Evolutionary conservation across 2,113 vertebrate species (phyloP), one percentile per base, ranked within the genome.

Genomic region (Carlito syrichta): DNA sequence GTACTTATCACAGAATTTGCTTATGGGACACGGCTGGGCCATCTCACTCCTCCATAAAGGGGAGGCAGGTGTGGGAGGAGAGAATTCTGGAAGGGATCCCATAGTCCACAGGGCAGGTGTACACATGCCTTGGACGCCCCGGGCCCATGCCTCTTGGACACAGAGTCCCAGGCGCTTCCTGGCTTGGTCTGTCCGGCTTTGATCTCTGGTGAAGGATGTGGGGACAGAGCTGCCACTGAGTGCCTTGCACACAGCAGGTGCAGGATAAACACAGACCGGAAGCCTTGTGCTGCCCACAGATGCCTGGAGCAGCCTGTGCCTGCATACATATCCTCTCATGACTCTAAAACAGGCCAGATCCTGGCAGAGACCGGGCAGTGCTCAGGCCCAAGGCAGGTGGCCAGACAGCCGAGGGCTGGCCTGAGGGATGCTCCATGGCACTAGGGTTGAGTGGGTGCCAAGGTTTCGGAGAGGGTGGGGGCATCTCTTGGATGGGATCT

Each of bases 401-500:
- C 81, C 50, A 56, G 91, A 83, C 97, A 91, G 96, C 81, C 98
- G 89, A 93, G 81, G n/a, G 38, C 56, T 86, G 88, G 88, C 97
- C 50, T 50, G 89, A 94, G 97, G 76, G 86, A 97, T 97, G 79
- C 94, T 88, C 62, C 25, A 0, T 22, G 83, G 60, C 93, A 17
- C 23, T 89, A 84, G 93, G 96, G 93, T 90, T 94, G 96, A 96
- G 97, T 97, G 97, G 97, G 98, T 38, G 95, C 98, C 71, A 74
- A 96, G 96, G 79, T 97, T 94, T 97, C 95, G 95, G 98, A 95
- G 96, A 5, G 8, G n/a, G n/a, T n/a, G n/a, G n/a, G n/a, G n/a
- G n/a, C n/a, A n/a, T n/a, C n/a, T n/a, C 88, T 92, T 86, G 88
- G 97, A 95, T 91, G 85, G 96, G 93, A 10, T 43, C 89, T 89